phyloP scores from a whole-genome alignment of 2,797 vertebrate genomes.

The Muscicapa comitata region DNA sequence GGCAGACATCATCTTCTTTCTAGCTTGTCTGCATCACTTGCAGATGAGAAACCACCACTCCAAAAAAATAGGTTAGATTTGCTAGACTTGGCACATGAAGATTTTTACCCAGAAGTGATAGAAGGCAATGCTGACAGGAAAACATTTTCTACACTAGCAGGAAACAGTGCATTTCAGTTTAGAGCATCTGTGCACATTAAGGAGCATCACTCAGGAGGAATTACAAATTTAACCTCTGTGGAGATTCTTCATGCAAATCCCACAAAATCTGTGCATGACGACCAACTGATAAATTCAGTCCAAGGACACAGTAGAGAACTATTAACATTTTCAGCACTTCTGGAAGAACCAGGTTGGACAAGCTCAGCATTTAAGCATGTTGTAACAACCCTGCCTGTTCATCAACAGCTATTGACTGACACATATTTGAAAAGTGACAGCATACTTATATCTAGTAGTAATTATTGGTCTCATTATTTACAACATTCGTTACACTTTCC shows the following conservation, averaged over 20 bases:
- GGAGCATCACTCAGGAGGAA: neutral
- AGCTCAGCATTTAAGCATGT: neutral
- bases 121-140: neutral
- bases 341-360: slow-evolving; percentile 15
- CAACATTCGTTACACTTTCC: neutral
- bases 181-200: slow-evolving; percentile 4
- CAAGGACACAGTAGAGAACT: neutral
- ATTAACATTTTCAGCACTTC: neutral
- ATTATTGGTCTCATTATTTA: slow-evolving; percentile 23
- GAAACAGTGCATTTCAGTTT: neutral
- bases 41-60: slow-evolving; percentile 2
- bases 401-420: neutral
- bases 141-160: neutral
- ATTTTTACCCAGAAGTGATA: neutral
- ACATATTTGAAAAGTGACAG: neutral
- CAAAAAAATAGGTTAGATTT: slow-evolving; percentile 44
- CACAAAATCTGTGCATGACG: neutral
- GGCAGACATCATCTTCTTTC: neutral
- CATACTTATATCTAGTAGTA: neutral
- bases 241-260: neutral
- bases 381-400: neutral
- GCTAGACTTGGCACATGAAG: neutral
- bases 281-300: neutral
- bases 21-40: neutral
- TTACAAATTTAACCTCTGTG: neutral